Evolutionary conservation across 2,888 invertebrate genomes (phyloP), one percentile per base, ranked within the genome.

Genomic region (Ormyrus nitidulus): DNA sequence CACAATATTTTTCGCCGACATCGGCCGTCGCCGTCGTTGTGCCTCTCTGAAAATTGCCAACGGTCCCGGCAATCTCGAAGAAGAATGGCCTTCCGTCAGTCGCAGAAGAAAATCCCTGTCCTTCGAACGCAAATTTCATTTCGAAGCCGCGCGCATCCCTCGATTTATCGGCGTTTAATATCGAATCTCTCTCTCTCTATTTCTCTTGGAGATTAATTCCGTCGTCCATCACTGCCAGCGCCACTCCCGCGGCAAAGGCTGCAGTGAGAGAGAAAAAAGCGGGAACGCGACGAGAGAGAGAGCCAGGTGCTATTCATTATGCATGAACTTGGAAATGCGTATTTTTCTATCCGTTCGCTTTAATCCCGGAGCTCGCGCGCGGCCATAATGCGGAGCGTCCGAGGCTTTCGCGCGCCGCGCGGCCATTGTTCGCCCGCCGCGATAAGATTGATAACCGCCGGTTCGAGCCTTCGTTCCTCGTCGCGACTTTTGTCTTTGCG

Each of bases 201-300:
- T 34, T 34, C 34, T 34, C 34, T 34, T 34, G 78, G 78, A 81
- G 83, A 85, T 86, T 86, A 86, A 85, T 85, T 81, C 81, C 82
- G 83, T 82, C 86, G 84, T 86, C 72, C 83, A 84, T 86, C 86
- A 86, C 84, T 86, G 86, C 84, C 86, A 84, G 58, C 59, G 82
- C 72, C 86, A 85, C 80, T 84, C 84, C 82, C 72, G 83, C 80
- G 53, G 51, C 54, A 13, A 65, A 19, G 59, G 11, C 53, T 56
- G 34, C 6, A n/a, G 34, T 6, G n/a, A 9, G 48, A 13, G 34
- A 51, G 19, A 51, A 51, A 8, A 13, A 54, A 6, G 6, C 5
- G 34, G 13, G 46, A 44, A 7, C 34, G 34, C 34, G 13, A 9
- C 19, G 46, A 65, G 19, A 56, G 2, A 56, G n/a, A 34, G 34